These are phyloP conservation scores for Crambe crambe DNA, from an alignment of 37 sponge, comb jelly and placozoan species.

Conservation along the genomic window DNA sequence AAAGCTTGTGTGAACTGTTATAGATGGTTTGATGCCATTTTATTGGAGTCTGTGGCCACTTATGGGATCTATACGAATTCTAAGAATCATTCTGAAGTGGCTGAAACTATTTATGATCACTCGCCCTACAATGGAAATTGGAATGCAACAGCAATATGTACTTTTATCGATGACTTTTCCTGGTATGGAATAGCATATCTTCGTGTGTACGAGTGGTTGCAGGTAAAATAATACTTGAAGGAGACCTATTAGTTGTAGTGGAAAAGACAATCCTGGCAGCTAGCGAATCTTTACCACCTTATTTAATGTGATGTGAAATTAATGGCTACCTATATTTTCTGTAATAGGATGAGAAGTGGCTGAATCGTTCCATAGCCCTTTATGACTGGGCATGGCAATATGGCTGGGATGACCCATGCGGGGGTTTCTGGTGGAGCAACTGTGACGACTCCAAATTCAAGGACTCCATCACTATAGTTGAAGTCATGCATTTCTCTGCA, in stretches of 20 bases:
- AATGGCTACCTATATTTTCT: background rate
- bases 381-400: conserved; percentile 44
- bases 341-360: conserved; percentile 22
- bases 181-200: conserved; percentile 64
- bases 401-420: conserved; percentile 43
- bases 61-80: conserved; percentile 37
- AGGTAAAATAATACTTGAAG: conserved; percentile 7
- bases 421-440: conserved; percentile 50
- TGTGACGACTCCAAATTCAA: conserved; percentile 11
- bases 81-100: background rate
- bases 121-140: conserved; percentile 58
- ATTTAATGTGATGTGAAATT: background rate
- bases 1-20: conserved; percentile 32
- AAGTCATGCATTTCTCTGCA: conserved; percentile 31
- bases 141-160: conserved; percentile 26
- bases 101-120: conserved; percentile 37
- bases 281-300: too few relatives aligned
- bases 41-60: conserved; percentile 32
- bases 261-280: too few relatives aligned
- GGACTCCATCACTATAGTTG: conserved; percentile 48
- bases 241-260: background rate
- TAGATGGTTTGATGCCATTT: conserved; percentile 52
- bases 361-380: conserved; percentile 28
- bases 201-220: conserved; percentile 44
- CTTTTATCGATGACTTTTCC: conserved; percentile 48